phyloP scores from a whole-genome alignment of 2,113 vertebrate species.

The Hyperopisus bebe region DNA sequence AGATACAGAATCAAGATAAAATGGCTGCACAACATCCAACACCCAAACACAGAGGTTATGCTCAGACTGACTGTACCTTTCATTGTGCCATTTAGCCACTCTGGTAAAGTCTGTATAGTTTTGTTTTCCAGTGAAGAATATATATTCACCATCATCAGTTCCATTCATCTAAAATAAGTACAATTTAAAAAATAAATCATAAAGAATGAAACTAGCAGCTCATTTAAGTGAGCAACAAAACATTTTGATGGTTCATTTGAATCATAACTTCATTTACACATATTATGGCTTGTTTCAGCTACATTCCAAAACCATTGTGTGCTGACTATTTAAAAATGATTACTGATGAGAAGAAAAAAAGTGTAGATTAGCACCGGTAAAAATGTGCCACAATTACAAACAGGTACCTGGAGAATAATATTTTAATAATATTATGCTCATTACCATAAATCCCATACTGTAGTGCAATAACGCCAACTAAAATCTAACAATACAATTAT shows the following conservation, averaged over 20 bases:
- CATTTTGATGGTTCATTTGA: neutral
- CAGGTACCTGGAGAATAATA: neutral
- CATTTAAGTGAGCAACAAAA: neutral
- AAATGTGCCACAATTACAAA: neutral
- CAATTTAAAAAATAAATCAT: neutral
- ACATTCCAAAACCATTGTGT: neutral
- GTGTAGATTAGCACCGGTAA: neutral
- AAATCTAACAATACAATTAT: neutral
- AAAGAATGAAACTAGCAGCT: neutral
- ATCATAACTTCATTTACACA: neutral
- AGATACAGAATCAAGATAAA: neutral
- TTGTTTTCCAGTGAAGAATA: slow-evolving; percentile 75
- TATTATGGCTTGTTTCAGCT: neutral
- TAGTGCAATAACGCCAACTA: neutral
- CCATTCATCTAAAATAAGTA: slow-evolving; percentile 69
- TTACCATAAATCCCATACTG: neutral
- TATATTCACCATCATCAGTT: slow-evolving; percentile 80
- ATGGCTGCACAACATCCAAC: neutral
- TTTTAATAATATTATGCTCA: neutral
- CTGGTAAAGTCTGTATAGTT: slow-evolving; percentile 80
- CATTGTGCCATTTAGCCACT: slow-evolving; percentile 78
- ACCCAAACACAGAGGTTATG: neutral
- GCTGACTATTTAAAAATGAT: neutral
- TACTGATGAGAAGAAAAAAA: neutral
- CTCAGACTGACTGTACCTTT: slow-evolving; percentile 60